These are phyloP conservation scores for Anarrhichthys ocellatus DNA, from an alignment of 2,113 vertebrate species.

Conservation along the genomic window DNA sequence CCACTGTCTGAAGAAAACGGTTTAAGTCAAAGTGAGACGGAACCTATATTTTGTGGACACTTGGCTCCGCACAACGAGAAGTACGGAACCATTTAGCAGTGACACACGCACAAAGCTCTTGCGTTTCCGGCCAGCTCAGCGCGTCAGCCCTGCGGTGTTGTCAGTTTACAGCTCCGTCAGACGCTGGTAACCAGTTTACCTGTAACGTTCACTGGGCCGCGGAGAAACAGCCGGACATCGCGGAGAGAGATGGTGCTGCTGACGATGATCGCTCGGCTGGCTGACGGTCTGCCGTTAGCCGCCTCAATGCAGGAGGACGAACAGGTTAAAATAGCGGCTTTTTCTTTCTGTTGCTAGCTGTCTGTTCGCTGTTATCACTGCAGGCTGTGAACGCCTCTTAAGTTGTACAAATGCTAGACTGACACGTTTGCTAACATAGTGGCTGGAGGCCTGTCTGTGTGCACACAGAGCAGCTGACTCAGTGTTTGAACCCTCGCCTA, in stretches of 20 bases:
- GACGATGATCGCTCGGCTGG: constrained; percentile 97
- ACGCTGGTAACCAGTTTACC: constrained; percentile 4
- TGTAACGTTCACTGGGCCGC: background rate
- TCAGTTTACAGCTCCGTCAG: constrained; percentile 59
- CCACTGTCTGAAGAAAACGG: background rate
- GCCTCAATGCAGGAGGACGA: constrained; percentile 99
- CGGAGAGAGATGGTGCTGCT: constrained; percentile 89
- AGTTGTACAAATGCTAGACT: background rate
- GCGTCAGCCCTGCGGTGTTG: constrained; percentile 73
- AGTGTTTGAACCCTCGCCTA: background rate
- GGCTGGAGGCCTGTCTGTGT: constrained; percentile 11
- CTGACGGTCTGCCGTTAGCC: constrained; percentile 94
- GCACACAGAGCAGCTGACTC: background rate
- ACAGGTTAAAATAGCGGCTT: constrained; percentile 83
- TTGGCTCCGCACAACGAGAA: constrained; percentile 6
- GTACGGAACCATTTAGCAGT: constrained; percentile 37
- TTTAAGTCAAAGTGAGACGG: constrained; percentile 15
- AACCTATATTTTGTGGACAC: constrained; percentile 17
- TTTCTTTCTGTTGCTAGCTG: background rate
- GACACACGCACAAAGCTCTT: constrained; percentile 39
- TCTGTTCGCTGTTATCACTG: background rate
- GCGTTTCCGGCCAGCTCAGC: constrained; percentile 88
- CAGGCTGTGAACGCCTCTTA: background rate
- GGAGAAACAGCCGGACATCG: constrained; percentile 18
- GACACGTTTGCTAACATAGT: constrained; percentile 34